Evolutionary conservation across 2,797 vertebrate species (phyloP).

Genomic region (Coregonus suidteri): DNA sequence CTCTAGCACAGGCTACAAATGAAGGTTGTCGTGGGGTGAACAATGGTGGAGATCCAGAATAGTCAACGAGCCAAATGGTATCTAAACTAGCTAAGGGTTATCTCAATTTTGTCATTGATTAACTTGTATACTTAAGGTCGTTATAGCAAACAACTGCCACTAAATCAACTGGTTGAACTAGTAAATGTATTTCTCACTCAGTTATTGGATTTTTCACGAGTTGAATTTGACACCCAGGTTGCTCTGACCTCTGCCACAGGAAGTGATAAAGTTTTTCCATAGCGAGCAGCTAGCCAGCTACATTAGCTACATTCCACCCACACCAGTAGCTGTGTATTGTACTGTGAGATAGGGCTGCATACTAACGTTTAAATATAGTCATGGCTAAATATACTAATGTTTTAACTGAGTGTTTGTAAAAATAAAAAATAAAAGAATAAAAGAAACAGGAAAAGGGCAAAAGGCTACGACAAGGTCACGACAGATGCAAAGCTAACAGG

Average conservation of each 20-base stretch:
- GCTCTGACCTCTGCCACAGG: constrained; percentile 31
- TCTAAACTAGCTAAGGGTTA: background rate
- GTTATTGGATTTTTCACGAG: constrained; percentile 15
- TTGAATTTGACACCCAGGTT: constrained; percentile 12
- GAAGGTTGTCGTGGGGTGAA: constrained; percentile 20
- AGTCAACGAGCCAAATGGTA: constrained; percentile 20
- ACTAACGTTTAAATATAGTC: background rate
- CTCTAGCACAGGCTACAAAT: constrained; percentile 9
- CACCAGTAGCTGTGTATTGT: background rate
- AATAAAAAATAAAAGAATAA: constrained; percentile 8
- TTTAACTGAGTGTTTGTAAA: background rate
- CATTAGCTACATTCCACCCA: background rate
- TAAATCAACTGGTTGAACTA: constrained; percentile 28
- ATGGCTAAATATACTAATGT: background rate
- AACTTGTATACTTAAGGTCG: background rate
- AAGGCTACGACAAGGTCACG: background rate
- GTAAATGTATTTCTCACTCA: constrained; percentile 9
- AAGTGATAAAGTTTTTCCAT: constrained; percentile 4
- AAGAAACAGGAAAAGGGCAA: background rate
- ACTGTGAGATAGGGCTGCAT: background rate
- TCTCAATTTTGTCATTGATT: background rate
- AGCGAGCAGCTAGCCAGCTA: background rate
- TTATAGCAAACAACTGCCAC: constrained; percentile 22
- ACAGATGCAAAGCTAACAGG: constrained; percentile 20
- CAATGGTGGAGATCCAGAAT: constrained; percentile 10